phyloP scores from a whole-genome alignment of 2,113 vertebrate species.

The Solea solea region DNA sequence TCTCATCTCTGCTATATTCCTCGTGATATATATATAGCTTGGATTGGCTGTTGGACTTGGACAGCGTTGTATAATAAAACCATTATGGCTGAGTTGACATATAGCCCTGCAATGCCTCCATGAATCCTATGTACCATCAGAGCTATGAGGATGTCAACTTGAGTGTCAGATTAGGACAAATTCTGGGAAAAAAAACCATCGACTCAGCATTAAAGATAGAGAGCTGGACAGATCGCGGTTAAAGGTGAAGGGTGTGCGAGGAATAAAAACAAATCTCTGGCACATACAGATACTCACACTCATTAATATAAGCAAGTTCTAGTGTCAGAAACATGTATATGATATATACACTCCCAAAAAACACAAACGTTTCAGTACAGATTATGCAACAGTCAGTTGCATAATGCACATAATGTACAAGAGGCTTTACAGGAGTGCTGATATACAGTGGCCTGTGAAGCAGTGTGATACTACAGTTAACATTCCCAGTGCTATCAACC shows the following conservation, averaged over 20 bases:
- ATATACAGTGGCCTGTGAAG: no score
- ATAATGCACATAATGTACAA: no score
- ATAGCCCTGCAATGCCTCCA: slow-evolving; percentile 40
- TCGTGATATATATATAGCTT: slow-evolving; percentile 46
- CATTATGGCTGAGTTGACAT: slow-evolving; percentile 67
- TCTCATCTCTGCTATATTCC: slow-evolving; percentile 38
- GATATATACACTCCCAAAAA: neutral
- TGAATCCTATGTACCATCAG: slow-evolving; percentile 54
- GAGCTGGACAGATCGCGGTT: slow-evolving; percentile 23
- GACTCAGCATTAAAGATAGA: slow-evolving; percentile 49
- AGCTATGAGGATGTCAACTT: slow-evolving; percentile 52
- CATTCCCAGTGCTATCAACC: no score
- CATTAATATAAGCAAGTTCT: neutral
- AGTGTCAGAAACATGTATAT: neutral
- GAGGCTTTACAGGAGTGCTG: no score
- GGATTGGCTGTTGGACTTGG: slow-evolving; percentile 56
- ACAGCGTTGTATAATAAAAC: slow-evolving; percentile 70
- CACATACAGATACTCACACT: neutral
- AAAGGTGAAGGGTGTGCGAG: slow-evolving; percentile 31
- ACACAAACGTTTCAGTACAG: no score
- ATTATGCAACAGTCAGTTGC: no score
- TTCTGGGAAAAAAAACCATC: slow-evolving; percentile 38
- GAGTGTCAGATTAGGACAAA: slow-evolving; percentile 47
- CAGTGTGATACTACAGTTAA: no score
- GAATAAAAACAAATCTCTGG: neutral